Evolutionary conservation across 2,888 invertebrate genomes (phyloP).

Genomic region (Brenthis hecate): DNA sequence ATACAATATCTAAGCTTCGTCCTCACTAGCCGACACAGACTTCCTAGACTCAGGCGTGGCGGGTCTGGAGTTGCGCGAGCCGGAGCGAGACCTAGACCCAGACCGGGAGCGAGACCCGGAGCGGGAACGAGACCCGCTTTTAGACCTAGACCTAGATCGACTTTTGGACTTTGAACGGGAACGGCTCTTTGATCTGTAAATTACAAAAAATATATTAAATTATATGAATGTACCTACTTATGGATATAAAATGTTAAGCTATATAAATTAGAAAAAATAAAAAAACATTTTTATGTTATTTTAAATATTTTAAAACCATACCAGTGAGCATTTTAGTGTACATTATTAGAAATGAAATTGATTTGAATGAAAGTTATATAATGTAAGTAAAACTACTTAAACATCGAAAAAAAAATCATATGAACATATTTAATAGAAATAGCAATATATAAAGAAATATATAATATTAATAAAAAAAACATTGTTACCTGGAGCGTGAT

Average conservation of each 20-base stretch:
- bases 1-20: constrained; percentile 61
- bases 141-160: constrained; percentile 52
- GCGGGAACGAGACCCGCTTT: constrained; percentile 56
- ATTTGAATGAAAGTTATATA: too few relatives aligned
- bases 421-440: not conserved
- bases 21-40: constrained; percentile 84
- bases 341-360: too few relatives aligned
- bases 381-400: too few relatives aligned
- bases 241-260: too few relatives aligned
- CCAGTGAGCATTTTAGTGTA: too few relatives aligned
- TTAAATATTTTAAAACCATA: too few relatives aligned
- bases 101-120: constrained; percentile 69
- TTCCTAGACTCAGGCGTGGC: constrained; percentile 83
- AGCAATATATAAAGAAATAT: not conserved
- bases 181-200: constrained; percentile 58
- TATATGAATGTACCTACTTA: not conserved
- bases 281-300: too few relatives aligned
- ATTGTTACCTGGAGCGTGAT: constrained; percentile 56
- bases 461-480: not conserved
- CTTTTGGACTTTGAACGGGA: constrained; percentile 61
- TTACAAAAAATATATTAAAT: not conserved
- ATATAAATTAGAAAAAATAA: too few relatives aligned
- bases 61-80: constrained; percentile 71
- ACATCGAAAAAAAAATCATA: too few relatives aligned
- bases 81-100: constrained; percentile 60